Percentiles rank a stretch among this genome's conserved stretches.
These are phyloP conservation scores for Xenopus borealis DNA, from an alignment of 2,113 vertebrate species.

Conservation along the genomic window DNA sequence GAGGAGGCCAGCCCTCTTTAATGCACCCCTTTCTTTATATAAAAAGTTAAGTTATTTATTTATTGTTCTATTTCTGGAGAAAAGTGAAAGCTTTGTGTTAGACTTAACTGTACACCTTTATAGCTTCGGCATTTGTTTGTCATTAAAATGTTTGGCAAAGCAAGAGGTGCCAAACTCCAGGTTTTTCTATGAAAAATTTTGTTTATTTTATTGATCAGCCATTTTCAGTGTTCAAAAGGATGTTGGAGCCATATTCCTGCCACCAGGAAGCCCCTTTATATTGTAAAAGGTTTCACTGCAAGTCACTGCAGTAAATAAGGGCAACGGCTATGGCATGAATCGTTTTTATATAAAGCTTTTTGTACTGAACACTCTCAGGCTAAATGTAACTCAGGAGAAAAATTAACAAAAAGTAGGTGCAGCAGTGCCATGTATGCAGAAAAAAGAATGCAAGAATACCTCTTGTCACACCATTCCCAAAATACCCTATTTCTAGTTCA, in stretches of 20 bases:
- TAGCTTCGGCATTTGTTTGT: constrained; percentile 20
- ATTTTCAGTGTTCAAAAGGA: constrained; percentile 9
- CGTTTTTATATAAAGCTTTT: no score
- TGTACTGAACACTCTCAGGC: no score
- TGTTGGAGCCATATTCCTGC: not conserved
- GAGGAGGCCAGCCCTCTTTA: constrained; percentile 95
- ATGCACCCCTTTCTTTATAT: constrained; percentile 28
- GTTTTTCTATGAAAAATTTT: constrained; percentile 25
- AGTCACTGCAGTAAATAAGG: constrained; percentile 9
- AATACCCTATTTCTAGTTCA: no score
- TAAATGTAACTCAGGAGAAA: no score
- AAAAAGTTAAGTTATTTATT: constrained; percentile 46
- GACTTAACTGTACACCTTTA: constrained; percentile 27
- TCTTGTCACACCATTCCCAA: no score
- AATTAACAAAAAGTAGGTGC: no score
- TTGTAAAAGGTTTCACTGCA: constrained; percentile 7
- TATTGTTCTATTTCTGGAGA: constrained; percentile 20
- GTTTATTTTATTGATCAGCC: constrained; percentile 7
- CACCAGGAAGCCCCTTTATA: constrained; percentile 8
- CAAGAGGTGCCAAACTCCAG: constrained; percentile 31
- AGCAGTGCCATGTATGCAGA: no score
- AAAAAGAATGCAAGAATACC: no score
- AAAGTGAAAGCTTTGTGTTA: constrained; percentile 27
- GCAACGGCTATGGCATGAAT: no score
- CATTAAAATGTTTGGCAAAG: constrained; percentile 39